These are phyloP conservation scores for Phyllotis vaccarum DNA, from an alignment of 2,797 vertebrate species.

Conservation along the genomic window DNA sequence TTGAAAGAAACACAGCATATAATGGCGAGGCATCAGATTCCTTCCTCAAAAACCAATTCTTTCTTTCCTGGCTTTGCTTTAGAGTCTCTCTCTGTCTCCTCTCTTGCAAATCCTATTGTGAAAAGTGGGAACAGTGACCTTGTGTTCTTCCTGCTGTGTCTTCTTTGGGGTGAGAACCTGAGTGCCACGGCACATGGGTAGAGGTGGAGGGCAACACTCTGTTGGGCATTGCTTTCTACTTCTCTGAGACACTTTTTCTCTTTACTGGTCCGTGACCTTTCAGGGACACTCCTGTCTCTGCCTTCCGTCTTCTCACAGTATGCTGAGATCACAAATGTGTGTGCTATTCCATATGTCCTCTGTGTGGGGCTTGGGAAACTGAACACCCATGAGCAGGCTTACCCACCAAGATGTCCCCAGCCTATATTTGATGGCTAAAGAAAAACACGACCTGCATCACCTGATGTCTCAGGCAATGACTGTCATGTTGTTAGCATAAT, in stretches of 20 bases:
- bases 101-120: background rate
- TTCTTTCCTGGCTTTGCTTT: background rate
- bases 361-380: background rate
- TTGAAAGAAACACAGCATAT: conserved; percentile 61
- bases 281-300: background rate
- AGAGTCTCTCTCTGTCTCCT: background rate
- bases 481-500: background rate
- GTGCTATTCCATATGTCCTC: background rate
- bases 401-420: background rate
- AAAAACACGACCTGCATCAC: background rate
- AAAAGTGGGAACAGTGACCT: background rate
- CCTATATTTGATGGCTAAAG: background rate
- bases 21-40: conserved; percentile 35
- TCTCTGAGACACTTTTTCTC: background rate
- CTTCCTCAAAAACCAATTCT: background rate
- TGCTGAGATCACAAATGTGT: background rate
- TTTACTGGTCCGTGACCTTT: background rate
- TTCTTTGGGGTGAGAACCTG: background rate
- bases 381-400: background rate
- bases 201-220: background rate
- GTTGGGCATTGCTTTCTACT: background rate
- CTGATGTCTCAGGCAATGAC: background rate
- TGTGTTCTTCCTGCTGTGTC: background rate
- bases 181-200: background rate
- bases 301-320: background rate